Evolutionary conservation across 37 sponge, comb jelly and placozoan species (phyloP).

Genomic region (Oopsacas minuta): DNA sequence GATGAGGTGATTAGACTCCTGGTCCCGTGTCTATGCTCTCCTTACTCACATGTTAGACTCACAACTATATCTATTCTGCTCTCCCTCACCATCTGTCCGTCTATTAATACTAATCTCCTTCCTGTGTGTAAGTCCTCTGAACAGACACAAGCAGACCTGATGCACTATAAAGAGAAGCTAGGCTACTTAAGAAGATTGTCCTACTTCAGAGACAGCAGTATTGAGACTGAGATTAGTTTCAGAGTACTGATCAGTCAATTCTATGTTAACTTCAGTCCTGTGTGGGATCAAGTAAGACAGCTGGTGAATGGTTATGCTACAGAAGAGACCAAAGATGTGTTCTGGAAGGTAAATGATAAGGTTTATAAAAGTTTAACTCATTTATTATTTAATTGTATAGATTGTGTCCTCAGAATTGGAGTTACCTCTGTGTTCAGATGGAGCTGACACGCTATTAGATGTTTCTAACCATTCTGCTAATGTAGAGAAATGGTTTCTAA

Average conservation of each 20-base stretch:
- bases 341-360: slow-evolving; percentile 60
- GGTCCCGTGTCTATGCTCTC: neutral
- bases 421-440: too few species aligned
- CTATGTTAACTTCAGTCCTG: slow-evolving; percentile 68
- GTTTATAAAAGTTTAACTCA: too few species aligned
- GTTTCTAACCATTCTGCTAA: neutral
- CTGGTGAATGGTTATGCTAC: slow-evolving; percentile 54
- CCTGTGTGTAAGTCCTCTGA: neutral
- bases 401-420: neutral
- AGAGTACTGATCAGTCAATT: slow-evolving; percentile 53
- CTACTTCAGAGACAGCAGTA: neutral
- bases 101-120: neutral
- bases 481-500: neutral
- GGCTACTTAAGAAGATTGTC: neutral
- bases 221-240: slow-evolving; percentile 40
- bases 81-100: neutral
- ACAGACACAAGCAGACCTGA: neutral
- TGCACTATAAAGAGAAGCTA: neutral
- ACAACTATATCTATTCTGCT: neutral
- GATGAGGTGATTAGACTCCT: neutral
- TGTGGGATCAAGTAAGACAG: slow-evolving; percentile 52
- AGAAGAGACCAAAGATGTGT: slow-evolving; percentile 36
- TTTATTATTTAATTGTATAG: too few species aligned
- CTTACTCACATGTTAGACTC: neutral
- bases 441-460: neutral